These are phyloP conservation scores for Dasypogon diadema DNA, from an alignment of 2,888 invertebrate genomes.

Conservation along the genomic window DNA sequence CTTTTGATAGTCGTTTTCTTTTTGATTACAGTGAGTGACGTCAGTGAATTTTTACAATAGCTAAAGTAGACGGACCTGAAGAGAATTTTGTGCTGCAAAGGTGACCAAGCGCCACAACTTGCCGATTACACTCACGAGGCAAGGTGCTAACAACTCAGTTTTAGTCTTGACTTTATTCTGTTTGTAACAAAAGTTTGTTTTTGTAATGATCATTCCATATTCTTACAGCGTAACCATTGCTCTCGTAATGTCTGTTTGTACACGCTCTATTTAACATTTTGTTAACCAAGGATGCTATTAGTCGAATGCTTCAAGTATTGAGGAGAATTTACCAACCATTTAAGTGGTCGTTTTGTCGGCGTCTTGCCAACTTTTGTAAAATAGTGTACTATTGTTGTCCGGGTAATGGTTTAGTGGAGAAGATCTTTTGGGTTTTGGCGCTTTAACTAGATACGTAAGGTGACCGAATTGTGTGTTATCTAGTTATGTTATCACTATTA, in stretches of 20 bases:
- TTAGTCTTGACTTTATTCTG: conserved; percentile 17
- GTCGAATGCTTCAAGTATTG: conserved; percentile 37
- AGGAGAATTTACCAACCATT: conserved; percentile 50
- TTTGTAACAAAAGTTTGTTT: conserved; percentile 30
- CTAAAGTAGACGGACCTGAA: not conserved
- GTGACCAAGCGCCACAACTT: not conserved
- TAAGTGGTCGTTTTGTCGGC: conserved; percentile 52
- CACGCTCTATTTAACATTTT: conserved; percentile 55
- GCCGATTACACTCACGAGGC: not conserved
- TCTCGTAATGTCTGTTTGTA: conserved; percentile 55
- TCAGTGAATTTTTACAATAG: conserved; percentile 2
- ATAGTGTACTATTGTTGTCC: conserved; percentile 26
- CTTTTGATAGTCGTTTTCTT: conserved; percentile 39
- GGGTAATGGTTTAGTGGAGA: conserved; percentile 20
- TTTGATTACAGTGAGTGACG: conserved; percentile 26
- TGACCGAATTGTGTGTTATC: no score
- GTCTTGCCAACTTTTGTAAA: conserved; percentile 50
- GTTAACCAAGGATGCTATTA: conserved; percentile 54
- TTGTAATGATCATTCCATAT: conserved; percentile 52
- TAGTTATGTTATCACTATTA: no score
- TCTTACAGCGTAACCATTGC: conserved; percentile 55
- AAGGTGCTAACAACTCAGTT: not conserved
- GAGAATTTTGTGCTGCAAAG: not conserved
- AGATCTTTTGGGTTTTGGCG: conserved; percentile 1
- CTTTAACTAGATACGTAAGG: no score